Conservation (phyloP, 2,113 vertebrate species). For the Trogon surrucura region DNA sequence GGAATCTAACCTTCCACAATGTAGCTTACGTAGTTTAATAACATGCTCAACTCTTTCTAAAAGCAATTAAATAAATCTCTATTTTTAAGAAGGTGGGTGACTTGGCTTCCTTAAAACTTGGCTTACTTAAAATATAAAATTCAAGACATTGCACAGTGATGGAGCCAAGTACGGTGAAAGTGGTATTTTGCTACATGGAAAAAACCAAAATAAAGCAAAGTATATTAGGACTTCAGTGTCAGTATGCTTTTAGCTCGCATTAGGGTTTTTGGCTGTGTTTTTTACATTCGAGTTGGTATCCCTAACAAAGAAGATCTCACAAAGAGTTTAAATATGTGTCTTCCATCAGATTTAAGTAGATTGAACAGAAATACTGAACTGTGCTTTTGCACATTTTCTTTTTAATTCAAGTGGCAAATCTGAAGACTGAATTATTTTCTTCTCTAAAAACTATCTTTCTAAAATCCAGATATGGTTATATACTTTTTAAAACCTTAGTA, state of each 20-base stretch:
- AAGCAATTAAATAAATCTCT: not conserved
- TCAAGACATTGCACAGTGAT: not conserved
- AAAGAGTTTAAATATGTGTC: not conserved
- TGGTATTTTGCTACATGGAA: not conserved
- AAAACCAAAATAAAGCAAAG: not conserved
- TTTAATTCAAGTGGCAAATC: not conserved
- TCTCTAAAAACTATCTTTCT: not conserved
- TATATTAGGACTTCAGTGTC: not conserved
- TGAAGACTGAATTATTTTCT: not conserved
- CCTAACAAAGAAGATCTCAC: not conserved
- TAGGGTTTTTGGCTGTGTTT: not conserved
- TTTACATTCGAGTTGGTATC: not conserved
- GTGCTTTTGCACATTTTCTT: not conserved
- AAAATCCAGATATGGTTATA: not conserved
- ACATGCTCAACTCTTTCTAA: not conserved
- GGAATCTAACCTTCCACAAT: not conserved
- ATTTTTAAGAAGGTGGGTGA: not conserved
- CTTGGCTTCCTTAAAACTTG: not conserved
- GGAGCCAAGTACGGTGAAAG: not conserved
- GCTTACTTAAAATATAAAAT: not conserved
- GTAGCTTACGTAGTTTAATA: not conserved
- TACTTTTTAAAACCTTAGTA: not conserved
- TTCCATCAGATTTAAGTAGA: not conserved
- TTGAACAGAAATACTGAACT: not conserved
- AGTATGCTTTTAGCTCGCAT: not conserved